Conservation (phyloP, 1,140 invertebrate species). For the Polypedilum vanderplanki region DNA sequence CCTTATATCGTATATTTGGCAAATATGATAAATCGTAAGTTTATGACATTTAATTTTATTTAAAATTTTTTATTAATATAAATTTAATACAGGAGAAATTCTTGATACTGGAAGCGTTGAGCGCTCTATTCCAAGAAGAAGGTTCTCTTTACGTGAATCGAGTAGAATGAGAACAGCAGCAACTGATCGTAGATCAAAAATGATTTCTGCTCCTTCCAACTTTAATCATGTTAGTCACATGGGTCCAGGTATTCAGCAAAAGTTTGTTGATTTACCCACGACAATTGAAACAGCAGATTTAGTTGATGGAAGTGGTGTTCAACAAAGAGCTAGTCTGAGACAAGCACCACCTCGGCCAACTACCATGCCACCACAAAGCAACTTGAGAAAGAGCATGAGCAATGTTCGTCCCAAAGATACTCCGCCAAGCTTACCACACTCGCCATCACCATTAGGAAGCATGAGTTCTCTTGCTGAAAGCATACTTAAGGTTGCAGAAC, state of each 20-base stretch:
- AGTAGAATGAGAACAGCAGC: conserved; percentile 45
- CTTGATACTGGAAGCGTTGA: conserved; percentile 61
- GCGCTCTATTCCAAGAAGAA: conserved; percentile 59
- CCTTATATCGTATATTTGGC: conserved; percentile 76
- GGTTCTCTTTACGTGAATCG: conserved; percentile 79
- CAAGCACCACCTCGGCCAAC: conserved; percentile 31
- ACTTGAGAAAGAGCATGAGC: not conserved
- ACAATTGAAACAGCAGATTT: conserved; percentile 67
- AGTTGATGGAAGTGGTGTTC: conserved; percentile 32
- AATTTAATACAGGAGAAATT: conserved; percentile 51
- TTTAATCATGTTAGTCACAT: conserved; percentile 96
- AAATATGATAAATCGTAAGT: conserved; percentile 66
- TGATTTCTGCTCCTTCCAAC: conserved; percentile 92
- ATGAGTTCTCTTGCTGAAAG: conserved; percentile 34
- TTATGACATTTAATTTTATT: conserved; percentile 24
- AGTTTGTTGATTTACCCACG: conserved; percentile 85
- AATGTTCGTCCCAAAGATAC: conserved; percentile 30
- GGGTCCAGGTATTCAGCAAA: conserved; percentile 87
- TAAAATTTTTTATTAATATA: not conserved
- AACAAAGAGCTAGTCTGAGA: conserved; percentile 21
- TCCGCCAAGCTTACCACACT: conserved; percentile 31
- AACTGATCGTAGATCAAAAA: conserved; percentile 72
- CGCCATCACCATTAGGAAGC: conserved; percentile 32
- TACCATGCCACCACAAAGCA: conserved; percentile 29
- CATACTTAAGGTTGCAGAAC: conserved; percentile 10